A percentile compares a stretch with the other conserved stretches of the same genome.
phyloP scores from a whole-genome alignment of 2,113 vertebrate genomes.

The Pimephales promelas region DNA sequence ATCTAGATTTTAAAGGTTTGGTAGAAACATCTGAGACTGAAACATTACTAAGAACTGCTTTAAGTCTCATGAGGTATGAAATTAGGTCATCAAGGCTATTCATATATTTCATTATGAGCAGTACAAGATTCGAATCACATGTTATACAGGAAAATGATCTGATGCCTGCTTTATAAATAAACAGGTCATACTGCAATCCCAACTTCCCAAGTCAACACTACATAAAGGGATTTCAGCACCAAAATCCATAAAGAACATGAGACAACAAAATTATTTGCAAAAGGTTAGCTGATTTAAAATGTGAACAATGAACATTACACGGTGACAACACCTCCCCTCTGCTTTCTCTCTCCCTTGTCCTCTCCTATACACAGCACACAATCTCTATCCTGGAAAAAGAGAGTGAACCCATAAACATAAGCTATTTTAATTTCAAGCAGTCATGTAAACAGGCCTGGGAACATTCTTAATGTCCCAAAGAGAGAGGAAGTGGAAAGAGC shows the following conservation, averaged over 20 bases:
- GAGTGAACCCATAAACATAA: neutral
- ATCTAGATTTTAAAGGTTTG: neutral
- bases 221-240: neutral
- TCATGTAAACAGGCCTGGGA: conserved; percentile 26
- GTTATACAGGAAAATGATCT: neutral
- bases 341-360: neutral
- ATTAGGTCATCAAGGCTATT: neutral
- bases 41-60: neutral
- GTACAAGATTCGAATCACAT: conserved; percentile 8
- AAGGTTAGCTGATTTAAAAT: neutral
- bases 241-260: neutral
- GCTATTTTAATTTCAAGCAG: conserved; percentile 3
- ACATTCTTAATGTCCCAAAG: conserved; percentile 8
- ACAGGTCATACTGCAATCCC: neutral
- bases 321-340: neutral
- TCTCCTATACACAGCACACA: neutral
- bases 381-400: neutral
- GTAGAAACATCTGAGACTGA: neutral
- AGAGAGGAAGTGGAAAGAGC: neutral
- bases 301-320: neutral
- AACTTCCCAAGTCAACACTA: neutral
- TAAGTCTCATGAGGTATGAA: neutral
- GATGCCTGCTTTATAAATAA: neutral
- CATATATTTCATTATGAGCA: conserved; percentile 6
- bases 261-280: neutral